Evolutionary conservation across 2,113 vertebrate genomes (phyloP).

Genomic region (Candoia aspera): DNA sequence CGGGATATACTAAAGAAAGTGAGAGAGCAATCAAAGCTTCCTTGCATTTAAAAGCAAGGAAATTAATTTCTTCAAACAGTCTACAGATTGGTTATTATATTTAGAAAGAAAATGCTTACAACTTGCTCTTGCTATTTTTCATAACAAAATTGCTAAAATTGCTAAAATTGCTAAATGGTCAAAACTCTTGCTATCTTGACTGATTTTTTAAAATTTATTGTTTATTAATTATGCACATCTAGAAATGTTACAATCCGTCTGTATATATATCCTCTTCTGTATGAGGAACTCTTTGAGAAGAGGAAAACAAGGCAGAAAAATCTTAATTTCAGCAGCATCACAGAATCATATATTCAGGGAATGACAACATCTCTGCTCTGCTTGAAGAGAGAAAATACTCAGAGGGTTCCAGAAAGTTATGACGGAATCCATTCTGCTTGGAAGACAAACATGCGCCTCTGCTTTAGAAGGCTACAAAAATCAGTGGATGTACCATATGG

Average conservation of each 20-base stretch:
- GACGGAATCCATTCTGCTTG: background rate
- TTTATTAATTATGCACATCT: background rate
- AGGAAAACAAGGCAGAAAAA: background rate
- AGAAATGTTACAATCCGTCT: background rate
- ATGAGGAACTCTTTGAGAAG: background rate
- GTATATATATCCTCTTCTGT: background rate
- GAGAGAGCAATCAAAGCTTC: background rate
- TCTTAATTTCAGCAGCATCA: background rate
- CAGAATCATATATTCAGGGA: background rate
- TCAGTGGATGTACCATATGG: background rate
- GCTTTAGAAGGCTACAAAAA: background rate
- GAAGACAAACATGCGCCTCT: background rate
- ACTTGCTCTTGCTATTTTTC: background rate
- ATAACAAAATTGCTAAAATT: background rate
- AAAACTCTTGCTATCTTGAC: background rate
- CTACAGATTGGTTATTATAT: background rate
- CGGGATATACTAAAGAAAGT: background rate
- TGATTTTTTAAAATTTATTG: background rate
- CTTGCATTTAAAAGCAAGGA: background rate
- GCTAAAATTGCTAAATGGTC: background rate
- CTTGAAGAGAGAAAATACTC: background rate
- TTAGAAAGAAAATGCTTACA: background rate
- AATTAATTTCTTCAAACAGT: background rate
- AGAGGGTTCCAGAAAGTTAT: background rate
- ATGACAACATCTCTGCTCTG: background rate